Base-by-base conservation (phyloP, 2,888 invertebrate species). In the Apodemia mormo region DNA sequence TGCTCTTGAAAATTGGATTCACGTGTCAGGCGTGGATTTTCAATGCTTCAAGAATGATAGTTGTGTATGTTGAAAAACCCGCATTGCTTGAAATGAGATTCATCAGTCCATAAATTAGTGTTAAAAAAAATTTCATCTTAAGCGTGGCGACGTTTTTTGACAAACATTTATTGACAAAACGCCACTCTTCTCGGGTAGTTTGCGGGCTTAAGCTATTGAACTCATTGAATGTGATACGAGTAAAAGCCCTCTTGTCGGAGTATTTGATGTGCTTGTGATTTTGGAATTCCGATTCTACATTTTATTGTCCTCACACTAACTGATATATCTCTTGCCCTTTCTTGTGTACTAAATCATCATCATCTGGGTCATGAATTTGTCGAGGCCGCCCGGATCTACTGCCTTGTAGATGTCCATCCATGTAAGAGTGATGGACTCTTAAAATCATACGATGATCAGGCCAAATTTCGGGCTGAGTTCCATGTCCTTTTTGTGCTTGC, bases 11-110 rank as follows among this genome's bases (percentile, higher is more conserved):
- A 52, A 12, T 52, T 52, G 10, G 10, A 52, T 9, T 52, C 52
- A 52, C 52, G 52, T 65, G 65, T 65, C 40, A 65, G 65, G 65
- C 40, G 65, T n/a, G 22, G 65, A 65, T 65, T 65, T 43, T 65
- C 65, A 40, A 65, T 65, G 43, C n/a, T 65, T n/a, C 40, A 65
- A 37, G 65, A 65, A 40, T 65, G 65, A 43, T 65, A 65, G 40
- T 65, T 52, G 43, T 65, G 65, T n/a, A 43, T 43, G n/a, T 65
- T 65, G 40, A 65, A 65, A 37, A 22, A 22, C 22, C 22, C 65
- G 22, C 40, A 65, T 22, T 6, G 40, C 14, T 43, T 65, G 29
- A 65, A 65, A 40, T 65, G 43, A n/a, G 43, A 65, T 40, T 65
- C 65, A 65, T 65, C 65, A 40, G 65, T 65, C 43, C 43, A 65